These are phyloP conservation scores for Venustoraphidia nigricollis DNA, from an alignment of 2,888 invertebrate species.

Conservation along the genomic window DNA sequence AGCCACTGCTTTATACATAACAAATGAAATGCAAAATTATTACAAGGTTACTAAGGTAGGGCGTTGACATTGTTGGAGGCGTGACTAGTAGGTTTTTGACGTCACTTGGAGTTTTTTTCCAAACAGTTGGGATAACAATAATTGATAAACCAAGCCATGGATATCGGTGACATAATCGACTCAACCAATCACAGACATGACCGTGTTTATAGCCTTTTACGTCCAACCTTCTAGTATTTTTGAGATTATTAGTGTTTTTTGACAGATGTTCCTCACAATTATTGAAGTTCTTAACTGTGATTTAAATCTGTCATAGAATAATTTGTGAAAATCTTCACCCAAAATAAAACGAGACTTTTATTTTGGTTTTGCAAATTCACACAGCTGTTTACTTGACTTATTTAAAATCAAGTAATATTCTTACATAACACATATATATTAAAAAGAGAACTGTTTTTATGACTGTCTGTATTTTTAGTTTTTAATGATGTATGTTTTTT, in stretches of 20 bases:
- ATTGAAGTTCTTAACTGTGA: neutral
- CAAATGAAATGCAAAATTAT: neutral
- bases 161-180: no score
- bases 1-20: slow-evolving; percentile 7
- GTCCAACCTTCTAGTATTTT: no score
- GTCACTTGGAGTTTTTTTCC: no score
- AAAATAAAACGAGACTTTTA: neutral
- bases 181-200: no score
- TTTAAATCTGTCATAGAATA: slow-evolving; percentile 4
- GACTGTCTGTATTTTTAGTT: slow-evolving; percentile 2
- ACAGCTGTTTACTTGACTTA: slow-evolving; percentile 1
- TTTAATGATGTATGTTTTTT: slow-evolving; percentile 6
- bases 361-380: slow-evolving; percentile 17
- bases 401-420: neutral
- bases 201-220: no score
- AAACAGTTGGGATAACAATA: no score
- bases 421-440: neutral
- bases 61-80: no score
- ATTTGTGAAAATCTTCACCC: slow-evolving; percentile 3
- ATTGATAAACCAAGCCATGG: no score
- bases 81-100: no score
- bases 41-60: no score
- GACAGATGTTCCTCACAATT: slow-evolving; percentile 1
- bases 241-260: neutral
- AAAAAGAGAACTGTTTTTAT: neutral